A percentile compares a stretch with the other conserved stretches of the same genome.
Conservation (phyloP, 2,113 vertebrate species). For the Gasterosteus aculeatus region DNA sequence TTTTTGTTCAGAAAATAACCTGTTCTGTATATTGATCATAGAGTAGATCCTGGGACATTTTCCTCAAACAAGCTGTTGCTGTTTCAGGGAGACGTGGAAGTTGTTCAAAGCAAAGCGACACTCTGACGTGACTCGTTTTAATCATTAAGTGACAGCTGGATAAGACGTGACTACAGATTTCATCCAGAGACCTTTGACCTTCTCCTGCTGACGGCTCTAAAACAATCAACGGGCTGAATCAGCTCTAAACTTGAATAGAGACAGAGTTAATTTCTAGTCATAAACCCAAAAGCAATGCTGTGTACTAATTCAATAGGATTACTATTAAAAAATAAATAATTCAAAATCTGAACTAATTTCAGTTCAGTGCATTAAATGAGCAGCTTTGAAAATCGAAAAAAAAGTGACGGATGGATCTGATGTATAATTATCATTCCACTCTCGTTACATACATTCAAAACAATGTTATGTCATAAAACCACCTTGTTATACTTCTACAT, state of each 20-base stretch:
- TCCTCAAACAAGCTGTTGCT: not conserved
- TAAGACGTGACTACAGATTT: slow-evolving; percentile 6
- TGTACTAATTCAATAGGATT: not conserved
- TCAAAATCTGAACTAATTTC: not conserved
- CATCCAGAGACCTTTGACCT: slow-evolving; percentile 11
- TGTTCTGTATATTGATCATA: not conserved
- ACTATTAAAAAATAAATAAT: not conserved
- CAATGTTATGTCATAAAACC: too few species aligned
- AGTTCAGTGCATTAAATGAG: not conserved
- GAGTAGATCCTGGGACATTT: not conserved
- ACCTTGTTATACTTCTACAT: not conserved
- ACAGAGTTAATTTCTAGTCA: slow-evolving; percentile 3
- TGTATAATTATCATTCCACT: not conserved
- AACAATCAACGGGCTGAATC: slow-evolving; percentile 5
- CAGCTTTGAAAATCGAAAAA: not conserved
- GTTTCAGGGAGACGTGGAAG: not conserved
- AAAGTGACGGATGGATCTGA: not conserved
- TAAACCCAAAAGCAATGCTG: not conserved
- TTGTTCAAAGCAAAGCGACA: not conserved
- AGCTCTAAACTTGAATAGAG: slow-evolving; percentile 10
- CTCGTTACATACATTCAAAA: not conserved
- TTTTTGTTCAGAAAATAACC: not conserved
- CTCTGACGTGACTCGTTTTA: slow-evolving; percentile 26
- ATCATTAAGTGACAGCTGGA: slow-evolving; percentile 39
- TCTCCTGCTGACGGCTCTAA: slow-evolving; percentile 11